These are phyloP conservation scores for Cherax quadricarinatus DNA, from an alignment of 1,140 invertebrate genomes.

Conservation along the genomic window DNA sequence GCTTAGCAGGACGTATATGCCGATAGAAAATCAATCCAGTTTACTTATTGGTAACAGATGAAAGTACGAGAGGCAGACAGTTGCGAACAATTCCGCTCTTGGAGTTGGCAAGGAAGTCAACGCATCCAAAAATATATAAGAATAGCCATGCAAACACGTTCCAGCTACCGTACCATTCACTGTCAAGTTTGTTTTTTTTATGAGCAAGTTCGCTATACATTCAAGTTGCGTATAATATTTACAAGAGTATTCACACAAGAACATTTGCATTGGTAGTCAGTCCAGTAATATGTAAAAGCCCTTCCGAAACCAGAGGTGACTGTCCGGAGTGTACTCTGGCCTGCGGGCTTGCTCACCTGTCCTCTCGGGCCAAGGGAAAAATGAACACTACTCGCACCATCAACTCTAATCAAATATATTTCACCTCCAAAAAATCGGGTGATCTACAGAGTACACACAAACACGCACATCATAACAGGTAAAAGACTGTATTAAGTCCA, in stretches of 20 bases:
- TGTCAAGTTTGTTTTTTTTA: not conserved
- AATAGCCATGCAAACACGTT: not conserved
- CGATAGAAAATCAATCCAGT: not conserved
- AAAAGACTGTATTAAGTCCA: not conserved
- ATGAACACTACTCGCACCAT: not conserved
- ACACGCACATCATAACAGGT: not conserved
- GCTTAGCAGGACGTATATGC: not conserved
- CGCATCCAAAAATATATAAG: not conserved
- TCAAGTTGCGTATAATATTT: not conserved
- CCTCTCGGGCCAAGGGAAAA: conserved; percentile 17
- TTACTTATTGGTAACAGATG: not conserved
- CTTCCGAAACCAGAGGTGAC: not conserved
- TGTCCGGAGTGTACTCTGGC: not conserved
- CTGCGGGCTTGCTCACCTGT: not conserved
- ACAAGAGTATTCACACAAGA: not conserved
- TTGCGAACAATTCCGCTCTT: not conserved
- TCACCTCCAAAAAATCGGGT: conserved; percentile 12
- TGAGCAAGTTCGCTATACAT: not conserved
- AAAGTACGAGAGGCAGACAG: not conserved
- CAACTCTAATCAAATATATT: too few relatives aligned
- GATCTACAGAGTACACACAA: conserved; percentile 12
- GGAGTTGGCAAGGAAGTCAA: not conserved
- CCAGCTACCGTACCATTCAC: not conserved
- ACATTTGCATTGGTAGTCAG: not conserved
- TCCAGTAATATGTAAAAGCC: not conserved